Base-by-base conservation (phyloP, 2,797 vertebrate species). In the Alauda arvensis region DNA sequence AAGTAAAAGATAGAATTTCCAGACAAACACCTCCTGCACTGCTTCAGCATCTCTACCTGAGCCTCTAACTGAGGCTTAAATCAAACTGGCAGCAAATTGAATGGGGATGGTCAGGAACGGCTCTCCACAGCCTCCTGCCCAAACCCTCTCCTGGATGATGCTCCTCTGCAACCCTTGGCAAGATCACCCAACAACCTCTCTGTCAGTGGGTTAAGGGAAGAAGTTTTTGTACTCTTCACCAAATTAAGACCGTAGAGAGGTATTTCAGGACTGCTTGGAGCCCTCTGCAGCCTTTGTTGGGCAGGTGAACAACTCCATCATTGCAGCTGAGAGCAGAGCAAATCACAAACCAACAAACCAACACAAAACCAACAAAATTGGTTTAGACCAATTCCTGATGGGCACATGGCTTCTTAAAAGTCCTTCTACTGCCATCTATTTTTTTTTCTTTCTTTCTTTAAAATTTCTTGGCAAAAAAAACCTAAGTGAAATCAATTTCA, bases 101-200 rank as follows among this genome's bases (percentile, higher is more conserved):
- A 15, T 7, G 14, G 52, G 72, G 52, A 24, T 69, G 31, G 18
- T 3, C 3, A 48, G 57, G 42, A 62, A 28, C 0, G 2, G 45
- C 28, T 70, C 57, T 40, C 26, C 23, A 19, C 4, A n/a, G 28
- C 34, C 61, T 49, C 55, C 66, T 65, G 43, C 42, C 39, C 62
- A 62, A n/a, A 16, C 7, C 31, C 17, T 37, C 43, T 51, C 59
- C 69, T 17, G n/a, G 10, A 59, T 48, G 60, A 45, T 1, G 37
- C 19, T 23, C 4, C 43, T 46, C 52, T 18, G 63, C 37, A 74
- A 4, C 5, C 33, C 51, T 7, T 2, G 0, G 17, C 29, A 8
- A 8, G 17, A 6, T 0, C 7, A n/a, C 3, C 2, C 2, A 8
- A 1, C 14, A n/a, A 24, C n/a, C 40, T 18, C 62, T 13, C 33